Base-by-base conservation (phyloP, 2,888 invertebrate genomes). In the Melinaea menophilus region DNA sequence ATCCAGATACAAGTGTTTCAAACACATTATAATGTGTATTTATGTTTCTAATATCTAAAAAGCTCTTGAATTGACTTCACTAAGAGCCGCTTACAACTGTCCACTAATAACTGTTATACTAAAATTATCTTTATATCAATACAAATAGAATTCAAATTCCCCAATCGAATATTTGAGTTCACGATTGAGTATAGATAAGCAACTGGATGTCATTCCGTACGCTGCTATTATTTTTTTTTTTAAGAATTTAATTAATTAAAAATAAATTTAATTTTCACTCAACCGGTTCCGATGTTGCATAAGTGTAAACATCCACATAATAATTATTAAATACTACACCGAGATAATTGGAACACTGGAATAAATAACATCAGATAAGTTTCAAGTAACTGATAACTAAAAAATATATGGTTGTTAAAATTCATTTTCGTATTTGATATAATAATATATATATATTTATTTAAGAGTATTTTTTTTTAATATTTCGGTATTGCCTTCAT, bases 161-260 rank as follows among this genome's bases (percentile, higher is more conserved):
- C 63, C 64, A 46, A 68, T 62, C 68, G 63, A 61, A 69, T 66
- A 68, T 68, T 62, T 68, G 67, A 63, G 65, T 65, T 61, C 56
- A 56, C 57, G 73, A 72, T 72, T 69, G 66, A 63, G 67, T 69
- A 64, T 62, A 69, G 72, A 73, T 73, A 72, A 73, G 69, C 57
- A 33, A 59, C 65, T 65, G 69, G 70, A 72, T 73, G 70, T 70
- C 72, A 70, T 69, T 71, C 67, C 69, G 69, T 68, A 69, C 69
- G 67, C 64, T 69, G 69, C 57, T 63, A 61, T 55, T 64, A 66
- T 66, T 69, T 69, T 69, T 69, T 66, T 65, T n/a, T 64, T 66
- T 68, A 69, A 59, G 67, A 69, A 64, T 68, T 72, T 72, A 70
- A 72, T 72, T 72, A 73, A 71, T 72, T 71, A 67, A 68, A 71